Evolutionary conservation across 2,113 vertebrate species (phyloP), one percentile per base, ranked within the genome.

Genomic region (Pelmatolapia mariae): DNA sequence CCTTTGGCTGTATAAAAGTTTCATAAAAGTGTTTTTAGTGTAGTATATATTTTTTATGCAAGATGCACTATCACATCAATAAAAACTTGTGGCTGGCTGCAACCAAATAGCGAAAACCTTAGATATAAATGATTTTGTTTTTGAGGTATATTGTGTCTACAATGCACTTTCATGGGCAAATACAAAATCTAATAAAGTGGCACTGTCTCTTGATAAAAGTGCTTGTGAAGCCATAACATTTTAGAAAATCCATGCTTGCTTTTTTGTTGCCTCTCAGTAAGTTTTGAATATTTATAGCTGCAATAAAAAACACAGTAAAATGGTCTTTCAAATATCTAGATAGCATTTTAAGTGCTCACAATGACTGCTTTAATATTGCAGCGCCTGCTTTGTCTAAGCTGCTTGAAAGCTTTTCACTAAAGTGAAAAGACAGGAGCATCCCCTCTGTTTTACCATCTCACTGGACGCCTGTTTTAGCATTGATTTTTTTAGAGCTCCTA

Each of bases 401-500:
- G 52, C 61, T 80, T n/a, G 45, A 45, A 3, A 26, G 19, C 86
- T 91, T 89, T 86, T 4, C 68, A 82, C 31, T 22, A 54, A 83
- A 85, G 52, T 22, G 18, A 31, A 16, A 16, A 3, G 19, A 11
- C 45, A 78, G 73, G 26, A 33, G 79, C 33, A 54, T 79, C 40
- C 33, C 33, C 22, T 33, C 76, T 45, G 24, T 40, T 80, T 66
- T 22, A 19, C 84, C 76, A 54, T 88, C 57, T 56, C 81, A 36
- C 43, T 43, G 33, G 22, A 53, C 63, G 43, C 33, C 57, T 47
- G 31, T 85, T 84, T 83, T 61, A 56, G 43, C 82, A 82, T 84
- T 89, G 57, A 92, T 90, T 85, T 87, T 40, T 82, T 84, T 12
- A n/a, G 40, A 52, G 24, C 31, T n/a, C 31, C 63, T 82, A 68